Conservation (phyloP, 2,888 invertebrate genomes). For the Halictus quadricinctus region DNA sequence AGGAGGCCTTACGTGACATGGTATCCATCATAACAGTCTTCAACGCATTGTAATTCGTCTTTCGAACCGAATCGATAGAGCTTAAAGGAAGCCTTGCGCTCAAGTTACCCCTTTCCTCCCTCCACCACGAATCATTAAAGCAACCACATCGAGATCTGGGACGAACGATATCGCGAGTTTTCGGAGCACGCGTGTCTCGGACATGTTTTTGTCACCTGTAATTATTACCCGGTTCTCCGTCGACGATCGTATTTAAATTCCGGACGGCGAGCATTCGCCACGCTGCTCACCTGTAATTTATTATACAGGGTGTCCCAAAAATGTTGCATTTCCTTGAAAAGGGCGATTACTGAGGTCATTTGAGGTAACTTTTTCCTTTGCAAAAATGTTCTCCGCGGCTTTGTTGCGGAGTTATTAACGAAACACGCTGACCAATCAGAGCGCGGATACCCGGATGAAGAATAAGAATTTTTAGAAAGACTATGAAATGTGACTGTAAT, state of each 20-base stretch:
- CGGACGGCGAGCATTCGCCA: neutral
- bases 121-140: slow-evolving; percentile 51
- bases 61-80: slow-evolving; percentile 65
- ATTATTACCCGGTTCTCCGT: neutral
- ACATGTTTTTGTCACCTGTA: slow-evolving; percentile 3
- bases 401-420: too few relatives aligned
- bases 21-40: slow-evolving; percentile 56
- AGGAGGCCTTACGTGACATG: slow-evolving; percentile 53
- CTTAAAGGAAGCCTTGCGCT: slow-evolving; percentile 68
- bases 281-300: neutral
- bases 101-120: slow-evolving; percentile 9
- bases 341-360: too few relatives aligned
- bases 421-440: too few relatives aligned
- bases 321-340: too few relatives aligned
- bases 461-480: too few relatives aligned
- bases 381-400: too few relatives aligned
- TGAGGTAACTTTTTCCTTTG: too few relatives aligned
- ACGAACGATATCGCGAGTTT: slow-evolving; percentile 50
- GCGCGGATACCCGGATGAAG: too few relatives aligned
- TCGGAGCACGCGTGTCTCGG: neutral
- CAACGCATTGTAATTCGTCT: slow-evolving; percentile 59
- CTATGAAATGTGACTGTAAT: too few relatives aligned
- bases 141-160: slow-evolving; percentile 58
- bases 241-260: neutral
- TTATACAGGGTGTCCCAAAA: neutral